A percentile compares a stretch with the other conserved stretches of the same genome.
phyloP scores from a whole-genome alignment of 2,797 vertebrate genomes.

The Delichon dasypus region DNA sequence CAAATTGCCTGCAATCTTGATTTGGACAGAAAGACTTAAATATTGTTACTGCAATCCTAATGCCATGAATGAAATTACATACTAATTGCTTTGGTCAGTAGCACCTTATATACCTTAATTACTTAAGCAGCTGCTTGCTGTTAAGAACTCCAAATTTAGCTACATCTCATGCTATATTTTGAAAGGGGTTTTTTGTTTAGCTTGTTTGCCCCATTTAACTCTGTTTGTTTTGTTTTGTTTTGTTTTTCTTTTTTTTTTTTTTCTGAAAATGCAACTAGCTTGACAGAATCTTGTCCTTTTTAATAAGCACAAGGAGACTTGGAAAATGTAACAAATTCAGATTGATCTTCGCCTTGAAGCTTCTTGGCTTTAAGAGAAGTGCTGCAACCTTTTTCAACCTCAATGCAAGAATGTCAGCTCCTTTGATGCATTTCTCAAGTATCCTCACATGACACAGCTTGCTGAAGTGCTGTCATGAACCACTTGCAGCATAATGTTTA shows the following conservation, averaged over 20 bases:
- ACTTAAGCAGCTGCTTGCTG: constrained; percentile 21
- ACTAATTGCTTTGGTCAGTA: constrained; percentile 52
- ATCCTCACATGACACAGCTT: constrained; percentile 32
- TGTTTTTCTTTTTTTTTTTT: background rate
- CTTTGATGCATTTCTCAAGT: constrained; percentile 28
- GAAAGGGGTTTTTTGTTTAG: background rate
- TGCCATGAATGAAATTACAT: constrained; percentile 33
- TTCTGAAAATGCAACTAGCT: background rate
- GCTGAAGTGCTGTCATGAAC: constrained; percentile 15
- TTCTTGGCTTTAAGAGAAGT: background rate
- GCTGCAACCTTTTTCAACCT: background rate
- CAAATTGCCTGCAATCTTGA: constrained; percentile 29
- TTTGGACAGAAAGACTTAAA: constrained; percentile 56
- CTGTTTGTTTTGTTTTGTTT: background rate
- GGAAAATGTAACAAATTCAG: constrained; percentile 4
- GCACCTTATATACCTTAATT: constrained; percentile 20
- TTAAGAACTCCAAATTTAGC: constrained; percentile 43
- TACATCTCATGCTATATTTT: background rate
- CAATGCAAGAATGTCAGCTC: background rate
- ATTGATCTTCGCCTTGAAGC: constrained; percentile 11
- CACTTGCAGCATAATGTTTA: constrained; percentile 35
- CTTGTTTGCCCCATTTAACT: constrained; percentile 5
- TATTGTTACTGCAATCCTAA: constrained; percentile 38
- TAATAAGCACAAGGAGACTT: background rate
- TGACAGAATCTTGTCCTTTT: constrained; percentile 4